phyloP scores from a whole-genome alignment of 2,888 invertebrate species.

The Ochropleura plecta region DNA sequence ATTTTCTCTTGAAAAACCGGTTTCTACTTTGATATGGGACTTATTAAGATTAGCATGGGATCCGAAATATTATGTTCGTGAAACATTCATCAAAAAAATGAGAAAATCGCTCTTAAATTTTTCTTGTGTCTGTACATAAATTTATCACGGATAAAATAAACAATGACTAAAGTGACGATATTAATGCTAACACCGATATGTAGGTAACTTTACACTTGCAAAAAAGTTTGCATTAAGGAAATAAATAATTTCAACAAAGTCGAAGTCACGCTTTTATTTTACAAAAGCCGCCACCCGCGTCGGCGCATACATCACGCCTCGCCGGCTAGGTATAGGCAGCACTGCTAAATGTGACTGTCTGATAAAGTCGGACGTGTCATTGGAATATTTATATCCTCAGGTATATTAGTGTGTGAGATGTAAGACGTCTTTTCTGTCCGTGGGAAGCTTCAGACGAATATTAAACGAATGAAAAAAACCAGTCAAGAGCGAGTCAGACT shows the following conservation, averaged over 20 bases:
- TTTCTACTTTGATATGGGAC: too few species aligned
- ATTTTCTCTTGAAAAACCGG: too few species aligned
- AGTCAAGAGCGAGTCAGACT: too few species aligned
- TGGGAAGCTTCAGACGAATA: background rate
- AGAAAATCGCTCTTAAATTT: too few species aligned
- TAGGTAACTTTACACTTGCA: conserved; percentile 58
- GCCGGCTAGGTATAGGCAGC: conserved; percentile 46
- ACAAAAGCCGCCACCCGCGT: conserved; percentile 66
- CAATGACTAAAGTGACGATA: conserved; percentile 18
- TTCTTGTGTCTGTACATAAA: too few species aligned
- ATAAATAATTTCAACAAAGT: conserved; percentile 69
- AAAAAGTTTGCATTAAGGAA: conserved; percentile 58
- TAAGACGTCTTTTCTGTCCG: conserved; percentile 9
- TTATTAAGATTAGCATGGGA: too few species aligned
- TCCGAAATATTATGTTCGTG: too few species aligned
- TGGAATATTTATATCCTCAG: conserved; percentile 52
- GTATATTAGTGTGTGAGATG: conserved; percentile 12
- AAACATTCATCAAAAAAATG: too few species aligned
- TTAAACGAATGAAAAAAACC: background rate
- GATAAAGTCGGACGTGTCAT: conserved; percentile 58
- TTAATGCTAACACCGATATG: conserved; percentile 52
- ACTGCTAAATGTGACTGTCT: conserved; percentile 54
- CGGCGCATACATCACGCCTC: conserved; percentile 63
- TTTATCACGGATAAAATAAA: background rate
- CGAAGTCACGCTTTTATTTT: conserved; percentile 65